phyloP scores from a whole-genome alignment of 2,888 invertebrate species.

The Parapristionchus giblindavisi region DNA sequence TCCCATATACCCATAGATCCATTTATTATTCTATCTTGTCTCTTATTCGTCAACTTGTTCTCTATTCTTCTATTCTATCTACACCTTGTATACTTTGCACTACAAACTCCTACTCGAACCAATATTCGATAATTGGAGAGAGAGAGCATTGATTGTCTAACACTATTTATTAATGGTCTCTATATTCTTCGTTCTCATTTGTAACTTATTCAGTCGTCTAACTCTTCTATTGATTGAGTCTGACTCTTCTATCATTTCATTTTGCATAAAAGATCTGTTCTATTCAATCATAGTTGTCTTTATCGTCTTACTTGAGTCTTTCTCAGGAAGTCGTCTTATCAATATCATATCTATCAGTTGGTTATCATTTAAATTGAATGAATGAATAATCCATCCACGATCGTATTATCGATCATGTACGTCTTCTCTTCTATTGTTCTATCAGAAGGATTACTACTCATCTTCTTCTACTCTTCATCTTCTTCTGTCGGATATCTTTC shows the following conservation, averaged over 20 bases:
- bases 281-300: too few species aligned
- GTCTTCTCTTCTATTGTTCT: too few species aligned
- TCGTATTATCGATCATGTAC: too few species aligned
- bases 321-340: constrained; percentile 28
- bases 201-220: neutral
- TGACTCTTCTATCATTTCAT: constrained; percentile 15
- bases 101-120: neutral
- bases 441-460: too few species aligned
- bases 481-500: constrained; percentile 11
- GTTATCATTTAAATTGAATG: neutral
- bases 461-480: neutral
- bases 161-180: constrained; percentile 2
- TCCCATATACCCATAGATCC: too few species aligned
- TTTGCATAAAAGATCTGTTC: constrained; percentile 36
- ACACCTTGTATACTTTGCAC: constrained; percentile 28
- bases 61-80: constrained; percentile 25
- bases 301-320: constrained; percentile 23
- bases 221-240: constrained; percentile 27
- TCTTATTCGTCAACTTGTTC: neutral
- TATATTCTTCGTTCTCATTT: neutral
- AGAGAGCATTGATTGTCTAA: constrained; percentile 4
- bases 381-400: too few species aligned
- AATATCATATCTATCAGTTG: neutral
- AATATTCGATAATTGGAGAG: neutral
- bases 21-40: neutral